phyloP scores from a whole-genome alignment of 1,140 invertebrate species.

The Scaptomyza hsui region DNA sequence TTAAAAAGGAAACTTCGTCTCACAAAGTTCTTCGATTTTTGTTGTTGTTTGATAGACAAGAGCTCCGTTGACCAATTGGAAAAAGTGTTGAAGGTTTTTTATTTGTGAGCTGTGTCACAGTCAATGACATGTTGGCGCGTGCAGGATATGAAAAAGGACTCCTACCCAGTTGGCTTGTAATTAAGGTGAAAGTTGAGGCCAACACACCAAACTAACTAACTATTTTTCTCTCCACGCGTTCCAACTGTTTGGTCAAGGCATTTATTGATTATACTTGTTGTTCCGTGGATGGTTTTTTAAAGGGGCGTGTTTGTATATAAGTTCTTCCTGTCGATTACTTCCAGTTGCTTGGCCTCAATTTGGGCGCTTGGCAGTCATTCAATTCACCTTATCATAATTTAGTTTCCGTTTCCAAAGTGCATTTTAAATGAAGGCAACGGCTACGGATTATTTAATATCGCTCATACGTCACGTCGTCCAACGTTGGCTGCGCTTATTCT shows the following conservation, averaged over 20 bases:
- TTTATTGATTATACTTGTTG: constrained; percentile 31
- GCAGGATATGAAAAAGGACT: constrained; percentile 1
- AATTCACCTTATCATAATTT: constrained; percentile 17
- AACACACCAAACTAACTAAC: background rate
- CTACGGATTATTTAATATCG: constrained; percentile 48
- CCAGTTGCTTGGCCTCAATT: background rate
- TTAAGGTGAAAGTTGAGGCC: constrained; percentile 52
- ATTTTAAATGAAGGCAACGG: constrained; percentile 22
- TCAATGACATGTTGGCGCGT: constrained; percentile 18
- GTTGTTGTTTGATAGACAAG: constrained; percentile 1
- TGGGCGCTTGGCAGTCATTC: background rate
- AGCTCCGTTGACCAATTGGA: background rate
- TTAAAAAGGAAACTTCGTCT: too few species aligned
- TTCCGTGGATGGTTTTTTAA: background rate
- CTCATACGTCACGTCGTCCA: constrained; percentile 41
- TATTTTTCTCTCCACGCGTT: background rate
- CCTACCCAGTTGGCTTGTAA: constrained; percentile 25
- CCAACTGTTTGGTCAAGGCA: background rate
- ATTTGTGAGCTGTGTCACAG: background rate
- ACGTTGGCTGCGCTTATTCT: constrained; percentile 13
- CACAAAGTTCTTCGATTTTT: constrained; percentile 17
- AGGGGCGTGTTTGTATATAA: background rate
- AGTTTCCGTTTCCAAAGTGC: constrained; percentile 25
- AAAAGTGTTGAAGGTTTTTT: background rate
- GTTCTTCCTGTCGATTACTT: background rate